Percentiles rank a stretch among this genome's conserved stretches.
Evolutionary conservation across 2,113 vertebrate genomes (phyloP).

Genomic region (Vanacampus margaritifer): DNA sequence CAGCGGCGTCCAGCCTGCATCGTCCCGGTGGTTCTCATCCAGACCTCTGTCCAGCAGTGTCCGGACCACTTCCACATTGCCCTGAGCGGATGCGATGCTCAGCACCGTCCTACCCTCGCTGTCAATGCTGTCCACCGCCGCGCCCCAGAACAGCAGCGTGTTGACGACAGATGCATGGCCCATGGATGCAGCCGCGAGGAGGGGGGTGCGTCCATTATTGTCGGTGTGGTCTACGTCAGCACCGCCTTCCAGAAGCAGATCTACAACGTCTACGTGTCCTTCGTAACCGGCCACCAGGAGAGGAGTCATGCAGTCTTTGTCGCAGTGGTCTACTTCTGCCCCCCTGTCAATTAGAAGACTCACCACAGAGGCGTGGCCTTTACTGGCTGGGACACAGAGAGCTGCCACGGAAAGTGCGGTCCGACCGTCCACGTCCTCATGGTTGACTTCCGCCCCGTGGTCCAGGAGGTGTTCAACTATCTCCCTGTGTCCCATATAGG

Average conservation of each 20-base stretch:
- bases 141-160: conserved; percentile 94
- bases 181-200: conserved; percentile 97
- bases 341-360: conserved; percentile 92
- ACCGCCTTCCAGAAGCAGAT: conserved; percentile 92
- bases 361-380: conserved; percentile 91
- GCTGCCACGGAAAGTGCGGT: conserved; percentile 94
- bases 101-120: conserved; percentile 94
- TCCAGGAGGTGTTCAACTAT: conserved; percentile 94
- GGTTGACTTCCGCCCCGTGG: conserved; percentile 91
- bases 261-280: conserved; percentile 95
- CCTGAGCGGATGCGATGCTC: conserved; percentile 95
- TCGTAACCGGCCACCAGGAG: conserved; percentile 95
- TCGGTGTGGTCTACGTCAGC: conserved; percentile 96
- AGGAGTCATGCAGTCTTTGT: conserved; percentile 97
- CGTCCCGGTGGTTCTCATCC: conserved; percentile 95
- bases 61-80: conserved; percentile 94
- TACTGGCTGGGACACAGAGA: conserved; percentile 93
- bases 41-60: conserved; percentile 97
- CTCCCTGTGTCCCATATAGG: conserved; percentile 96
- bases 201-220: conserved; percentile 91
- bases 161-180: conserved; percentile 95
- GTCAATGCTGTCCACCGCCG: conserved; percentile 95
- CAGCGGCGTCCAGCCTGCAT: conserved; percentile 95
- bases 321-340: conserved; percentile 94
- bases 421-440: conserved; percentile 92